Percentiles rank a stretch among this genome's conserved stretches.
Evolutionary conservation across 2,888 invertebrate genomes (phyloP).

Genomic region (Chaetoderma sp.): DNA sequence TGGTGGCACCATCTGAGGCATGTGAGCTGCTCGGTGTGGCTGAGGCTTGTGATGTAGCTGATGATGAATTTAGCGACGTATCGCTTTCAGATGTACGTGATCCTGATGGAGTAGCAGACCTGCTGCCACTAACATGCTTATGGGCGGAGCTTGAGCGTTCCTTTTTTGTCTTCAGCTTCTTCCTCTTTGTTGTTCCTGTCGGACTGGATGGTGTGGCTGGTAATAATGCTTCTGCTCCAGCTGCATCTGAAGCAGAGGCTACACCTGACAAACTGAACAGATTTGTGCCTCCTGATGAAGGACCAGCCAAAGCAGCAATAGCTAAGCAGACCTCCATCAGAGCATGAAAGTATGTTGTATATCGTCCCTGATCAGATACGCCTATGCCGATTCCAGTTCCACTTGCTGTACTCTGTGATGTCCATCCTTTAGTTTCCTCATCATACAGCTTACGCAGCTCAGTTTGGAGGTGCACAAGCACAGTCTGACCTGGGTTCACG

Average conservation of each 20-base stretch:
- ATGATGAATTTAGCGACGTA: background rate
- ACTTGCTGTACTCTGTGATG: conserved; percentile 45
- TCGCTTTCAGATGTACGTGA: conserved; percentile 47
- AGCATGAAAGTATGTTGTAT: conserved; percentile 66
- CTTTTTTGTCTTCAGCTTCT: conserved; percentile 62
- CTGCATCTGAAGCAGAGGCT: conserved; percentile 24
- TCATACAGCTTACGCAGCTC: conserved; percentile 63
- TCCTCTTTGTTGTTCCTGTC: conserved; percentile 54
- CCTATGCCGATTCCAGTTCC: conserved; percentile 59
- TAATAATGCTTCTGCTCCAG: conserved; percentile 8
- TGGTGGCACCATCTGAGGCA: conserved; percentile 26
- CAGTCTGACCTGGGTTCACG: conserved; percentile 51
- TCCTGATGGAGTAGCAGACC: too few species aligned
- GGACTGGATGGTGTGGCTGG: conserved; percentile 47
- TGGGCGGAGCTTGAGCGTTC: background rate
- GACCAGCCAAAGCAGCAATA: conserved; percentile 53
- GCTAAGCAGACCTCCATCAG: conserved; percentile 64
- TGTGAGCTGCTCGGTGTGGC: conserved; percentile 21
- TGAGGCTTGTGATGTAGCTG: background rate
- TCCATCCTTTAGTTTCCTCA: conserved; percentile 61
- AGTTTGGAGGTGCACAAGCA: conserved; percentile 55
- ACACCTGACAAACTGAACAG: conserved; percentile 10
- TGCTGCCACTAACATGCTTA: background rate
- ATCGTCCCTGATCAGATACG: conserved; percentile 58
- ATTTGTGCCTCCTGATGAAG: conserved; percentile 17